A percentile compares a stretch with the other conserved stretches of the same genome.
phyloP scores from a whole-genome alignment of 2,888 invertebrate species.

The Tuberolachnus salignus region DNA sequence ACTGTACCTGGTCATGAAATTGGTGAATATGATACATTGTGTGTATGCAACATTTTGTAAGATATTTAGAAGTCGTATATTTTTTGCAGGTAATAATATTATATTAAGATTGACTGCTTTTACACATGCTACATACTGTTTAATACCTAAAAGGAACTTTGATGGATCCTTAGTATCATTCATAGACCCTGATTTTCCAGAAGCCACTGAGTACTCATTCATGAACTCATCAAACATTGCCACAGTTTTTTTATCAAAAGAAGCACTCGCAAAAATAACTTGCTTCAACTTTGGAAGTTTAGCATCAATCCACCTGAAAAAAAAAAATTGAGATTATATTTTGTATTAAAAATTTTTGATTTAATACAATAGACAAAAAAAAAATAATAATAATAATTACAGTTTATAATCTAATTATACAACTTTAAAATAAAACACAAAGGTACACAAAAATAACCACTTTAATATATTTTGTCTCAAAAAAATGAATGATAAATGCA shows the following conservation, averaged over 20 bases:
- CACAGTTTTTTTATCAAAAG: conserved; percentile 74
- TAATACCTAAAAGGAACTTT: conserved; percentile 78
- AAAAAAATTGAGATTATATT: no score
- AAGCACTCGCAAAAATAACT: conserved; percentile 91
- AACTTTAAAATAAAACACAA: background rate
- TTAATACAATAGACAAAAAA: background rate
- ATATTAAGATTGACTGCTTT: conserved; percentile 66
- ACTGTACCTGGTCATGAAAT: conserved; percentile 74
- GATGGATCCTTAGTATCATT: conserved; percentile 60
- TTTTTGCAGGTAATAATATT: conserved; percentile 70
- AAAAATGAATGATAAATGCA: no score
- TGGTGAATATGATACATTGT: conserved; percentile 91
- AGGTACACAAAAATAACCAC: background rate
- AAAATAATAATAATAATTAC: background rate
- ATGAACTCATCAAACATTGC: conserved; percentile 46
- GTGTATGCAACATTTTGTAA: conserved; percentile 77
- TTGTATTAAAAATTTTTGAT: background rate
- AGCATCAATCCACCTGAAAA: conserved; percentile 73
- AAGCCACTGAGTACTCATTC: conserved; percentile 43
- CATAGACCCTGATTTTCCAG: conserved; percentile 42
- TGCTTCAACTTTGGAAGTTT: conserved; percentile 79
- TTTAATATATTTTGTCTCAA: background rate
- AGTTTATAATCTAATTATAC: background rate
- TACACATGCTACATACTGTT: conserved; percentile 76
- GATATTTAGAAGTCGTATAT: conserved; percentile 73